phyloP scores from a whole-genome alignment of 2,113 vertebrate genomes.

The Melanostigma gelatinosum region DNA sequence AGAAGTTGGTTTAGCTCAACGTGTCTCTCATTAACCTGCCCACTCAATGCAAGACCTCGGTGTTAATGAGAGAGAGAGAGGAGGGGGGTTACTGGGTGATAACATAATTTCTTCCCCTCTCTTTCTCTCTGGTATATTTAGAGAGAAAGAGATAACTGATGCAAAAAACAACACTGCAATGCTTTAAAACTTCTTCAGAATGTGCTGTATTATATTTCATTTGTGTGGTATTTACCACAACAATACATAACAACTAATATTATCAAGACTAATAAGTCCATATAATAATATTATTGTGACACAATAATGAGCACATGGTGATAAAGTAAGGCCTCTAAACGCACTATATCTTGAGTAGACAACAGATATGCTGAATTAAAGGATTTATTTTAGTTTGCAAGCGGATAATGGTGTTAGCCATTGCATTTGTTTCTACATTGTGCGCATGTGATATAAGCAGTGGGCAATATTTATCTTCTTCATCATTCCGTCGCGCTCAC shows the following conservation, averaged over 20 bases:
- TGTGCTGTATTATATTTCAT: neutral
- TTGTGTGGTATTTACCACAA: neutral
- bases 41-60: constrained; percentile 71
- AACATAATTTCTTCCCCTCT: constrained; percentile 16
- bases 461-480: constrained; percentile 37
- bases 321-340: constrained; percentile 16
- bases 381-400: neutral
- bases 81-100: constrained; percentile 25
- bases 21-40: constrained; percentile 77
- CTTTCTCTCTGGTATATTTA: constrained; percentile 1
- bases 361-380: neutral
- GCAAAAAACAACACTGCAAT: neutral
- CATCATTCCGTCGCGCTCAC: constrained; percentile 47
- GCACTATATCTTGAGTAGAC: neutral
- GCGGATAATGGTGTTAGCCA: neutral
- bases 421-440: constrained; percentile 15
- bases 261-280: neutral
- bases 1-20: constrained; percentile 63
- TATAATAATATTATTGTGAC: constrained; percentile 3
- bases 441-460: constrained; percentile 24
- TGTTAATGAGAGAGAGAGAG: constrained; percentile 69
- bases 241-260: neutral
- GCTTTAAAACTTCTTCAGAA: neutral
- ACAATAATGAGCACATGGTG: constrained; percentile 12
- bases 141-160: neutral